phyloP scores from a whole-genome alignment of 2,113 vertebrate genomes.

The Odocoileus hemionus region DNA sequence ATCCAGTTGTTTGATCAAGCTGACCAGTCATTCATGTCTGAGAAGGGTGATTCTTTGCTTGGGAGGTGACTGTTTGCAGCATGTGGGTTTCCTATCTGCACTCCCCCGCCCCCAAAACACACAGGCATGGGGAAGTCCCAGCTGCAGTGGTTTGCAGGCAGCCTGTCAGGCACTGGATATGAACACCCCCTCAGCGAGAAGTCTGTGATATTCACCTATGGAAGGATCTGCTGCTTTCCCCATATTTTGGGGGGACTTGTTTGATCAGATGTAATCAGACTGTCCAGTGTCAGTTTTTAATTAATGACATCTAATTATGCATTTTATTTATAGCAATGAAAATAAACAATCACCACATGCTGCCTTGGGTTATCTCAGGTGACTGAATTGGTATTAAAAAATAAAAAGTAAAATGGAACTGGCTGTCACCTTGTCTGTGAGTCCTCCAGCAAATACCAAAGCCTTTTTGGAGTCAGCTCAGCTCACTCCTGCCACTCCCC shows the following conservation, averaged over 20 bases:
- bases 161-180: fast-evolving
- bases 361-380: neutral
- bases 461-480: neutral
- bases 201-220: fast-evolving
- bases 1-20: neutral
- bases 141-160: fast-evolving
- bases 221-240: neutral
- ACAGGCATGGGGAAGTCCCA: too few relatives aligned
- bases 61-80: too few relatives aligned
- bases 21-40: neutral
- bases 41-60: neutral
- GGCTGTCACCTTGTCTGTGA: neutral
- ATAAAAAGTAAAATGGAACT: neutral
- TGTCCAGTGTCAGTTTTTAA: neutral
- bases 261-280: neutral
- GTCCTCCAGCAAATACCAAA: neutral
- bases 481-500: neutral
- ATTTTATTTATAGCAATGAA: conserved; percentile 38
- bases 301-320: neutral
- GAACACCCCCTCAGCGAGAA: fast-evolving
- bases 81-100: fast-evolving
- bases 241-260: neutral
- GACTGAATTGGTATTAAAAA: neutral
- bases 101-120: neutral
- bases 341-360: neutral